These are phyloP conservation scores for Hormaphis cornu DNA, from an alignment of 1,140 invertebrate species.

Conservation along the genomic window DNA sequence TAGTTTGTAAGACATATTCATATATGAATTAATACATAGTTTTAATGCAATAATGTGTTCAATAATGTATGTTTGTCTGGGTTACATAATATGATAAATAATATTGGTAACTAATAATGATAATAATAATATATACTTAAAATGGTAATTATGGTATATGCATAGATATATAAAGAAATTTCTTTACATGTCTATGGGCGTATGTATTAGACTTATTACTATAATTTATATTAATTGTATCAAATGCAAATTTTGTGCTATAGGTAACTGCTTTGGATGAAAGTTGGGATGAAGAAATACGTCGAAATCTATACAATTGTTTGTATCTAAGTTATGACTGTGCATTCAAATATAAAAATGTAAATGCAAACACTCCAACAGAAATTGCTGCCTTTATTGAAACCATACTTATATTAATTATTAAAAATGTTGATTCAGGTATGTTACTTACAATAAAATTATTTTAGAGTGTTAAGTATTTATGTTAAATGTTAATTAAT, in stretches of 20 bases:
- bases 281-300: slow-evolving; percentile 20
- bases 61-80: too few species aligned
- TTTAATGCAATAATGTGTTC: too few species aligned
- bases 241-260: background rate
- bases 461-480: background rate
- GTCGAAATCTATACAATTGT: background rate
- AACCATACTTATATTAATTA: background rate
- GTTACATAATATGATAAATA: too few species aligned
- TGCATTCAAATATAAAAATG: background rate
- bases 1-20: too few species aligned
- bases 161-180: too few species aligned
- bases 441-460: too few species aligned
- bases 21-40: too few species aligned
- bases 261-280: background rate
- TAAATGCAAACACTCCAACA: background rate
- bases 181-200: too few species aligned
- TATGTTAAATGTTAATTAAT: background rate
- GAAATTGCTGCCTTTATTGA: background rate
- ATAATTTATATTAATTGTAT: background rate
- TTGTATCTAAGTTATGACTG: slow-evolving; percentile 10
- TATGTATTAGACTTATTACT: too few species aligned
- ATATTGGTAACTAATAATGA: too few species aligned
- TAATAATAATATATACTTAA: too few species aligned
- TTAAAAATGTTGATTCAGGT: background rate
- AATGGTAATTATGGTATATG: too few species aligned